Conservation (phyloP, 2,797 vertebrate genomes). For the Aeoliscus strigatus region DNA sequence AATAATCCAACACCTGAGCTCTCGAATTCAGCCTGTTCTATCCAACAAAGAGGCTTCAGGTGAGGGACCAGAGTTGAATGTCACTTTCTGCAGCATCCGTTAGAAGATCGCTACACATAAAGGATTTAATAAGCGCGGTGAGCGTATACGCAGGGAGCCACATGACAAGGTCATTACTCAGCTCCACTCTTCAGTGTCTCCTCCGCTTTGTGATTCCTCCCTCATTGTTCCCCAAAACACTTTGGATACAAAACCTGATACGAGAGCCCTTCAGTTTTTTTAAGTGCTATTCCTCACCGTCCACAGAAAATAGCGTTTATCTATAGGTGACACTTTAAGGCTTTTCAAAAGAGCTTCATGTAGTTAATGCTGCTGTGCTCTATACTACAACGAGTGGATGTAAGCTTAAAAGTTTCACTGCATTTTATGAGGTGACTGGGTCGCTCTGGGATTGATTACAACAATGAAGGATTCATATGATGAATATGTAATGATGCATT, state of each 20-base stretch:
- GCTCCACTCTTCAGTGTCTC: slow-evolving; percentile 35
- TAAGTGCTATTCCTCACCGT: slow-evolving; percentile 67
- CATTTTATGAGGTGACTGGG: slow-evolving; percentile 32
- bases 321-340: slow-evolving; percentile 52
- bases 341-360: slow-evolving; percentile 50
- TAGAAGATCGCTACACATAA: slow-evolving; percentile 46
- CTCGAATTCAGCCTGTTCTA: slow-evolving; percentile 18
- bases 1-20: slow-evolving; percentile 39
- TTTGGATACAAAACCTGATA: slow-evolving; percentile 62
- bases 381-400: slow-evolving; percentile 37
- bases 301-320: slow-evolving; percentile 60
- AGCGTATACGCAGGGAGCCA: slow-evolving; percentile 44
- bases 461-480: no score
- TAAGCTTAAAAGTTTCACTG: slow-evolving; percentile 26
- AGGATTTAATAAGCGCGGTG: slow-evolving; percentile 33
- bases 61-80: slow-evolving; percentile 46
- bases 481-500: no score
- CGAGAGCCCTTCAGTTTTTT: slow-evolving; percentile 48
- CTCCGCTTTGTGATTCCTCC: slow-evolving; percentile 54
- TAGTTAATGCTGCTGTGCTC: slow-evolving; percentile 31
- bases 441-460: no score
- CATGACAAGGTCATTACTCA: slow-evolving; percentile 63
- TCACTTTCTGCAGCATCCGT: slow-evolving; percentile 36
- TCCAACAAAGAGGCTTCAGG: slow-evolving; percentile 46
- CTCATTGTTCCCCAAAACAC: slow-evolving; percentile 63